Evolutionary conservation across 2,888 invertebrate genomes (phyloP), one percentile per base, ranked within the genome.

Genomic region (Idaea biselata): DNA sequence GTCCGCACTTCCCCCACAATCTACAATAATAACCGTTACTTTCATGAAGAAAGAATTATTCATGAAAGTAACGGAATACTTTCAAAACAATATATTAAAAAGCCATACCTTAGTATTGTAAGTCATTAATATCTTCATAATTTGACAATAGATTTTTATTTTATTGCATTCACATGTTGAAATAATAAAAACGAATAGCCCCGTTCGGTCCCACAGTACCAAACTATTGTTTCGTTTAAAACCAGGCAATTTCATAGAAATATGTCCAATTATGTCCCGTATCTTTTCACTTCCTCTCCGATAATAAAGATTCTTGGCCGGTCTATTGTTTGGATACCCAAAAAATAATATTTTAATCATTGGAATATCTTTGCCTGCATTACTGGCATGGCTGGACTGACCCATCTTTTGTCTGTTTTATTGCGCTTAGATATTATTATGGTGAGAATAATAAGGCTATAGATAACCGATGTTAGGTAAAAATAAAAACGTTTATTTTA

Each of bases 221-320:
- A 63, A 58, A 57, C 78, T 64, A 84, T 89, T 89, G 89, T 90
- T 87, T 89, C 85, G 87, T 59, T 71, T 55, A 64, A 66, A 62
- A 64, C 55, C 65, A 63, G 62, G 60, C 63, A 58, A 78, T 82
- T 88, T 89, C 89, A 69, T 67, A 78, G 89, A 89, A 89, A 77
- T 69, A 65, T 75, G 69, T 67, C 78, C 82, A 83, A 87, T 88
- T 86, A 82, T 76, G 75, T 74, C 62, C 80, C 77, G 80, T 89
- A 89, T 89, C 89, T 89, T 84, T 89, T 84, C 83, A 89, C 84
- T 89, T 91, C 91, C 90, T 87, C 78, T 84, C 77, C 74, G 89
- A 90, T 90, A 87, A 77, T 88, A 88, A 89, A 87, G 81, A 84
- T 79, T 84, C 83, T 77, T 78, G 71, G 73, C 67, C 76, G 60